These are phyloP conservation scores for Dinothrombium tinctorium DNA, from an alignment of 1,140 invertebrate genomes.

Conservation along the genomic window DNA sequence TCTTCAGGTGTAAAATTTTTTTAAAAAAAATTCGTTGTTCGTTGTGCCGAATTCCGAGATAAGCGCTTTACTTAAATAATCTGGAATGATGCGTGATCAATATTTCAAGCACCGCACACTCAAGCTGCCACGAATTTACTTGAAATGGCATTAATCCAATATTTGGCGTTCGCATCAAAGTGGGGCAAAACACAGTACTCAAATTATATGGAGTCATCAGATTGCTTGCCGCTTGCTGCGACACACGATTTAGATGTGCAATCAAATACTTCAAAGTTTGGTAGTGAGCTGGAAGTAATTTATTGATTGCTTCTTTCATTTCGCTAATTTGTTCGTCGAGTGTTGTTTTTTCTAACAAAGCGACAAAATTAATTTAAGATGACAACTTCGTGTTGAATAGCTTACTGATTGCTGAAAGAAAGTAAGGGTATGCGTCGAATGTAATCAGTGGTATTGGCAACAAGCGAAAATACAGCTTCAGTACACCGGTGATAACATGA, in stretches of 20 bases:
- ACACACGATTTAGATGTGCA: constrained; percentile 46
- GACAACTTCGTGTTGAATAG: constrained; percentile 12
- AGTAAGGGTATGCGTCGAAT: constrained; percentile 51
- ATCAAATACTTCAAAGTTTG: constrained; percentile 58
- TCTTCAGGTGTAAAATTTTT: too few species aligned
- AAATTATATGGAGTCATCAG: constrained; percentile 76
- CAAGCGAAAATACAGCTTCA: constrained; percentile 62
- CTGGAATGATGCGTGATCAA: constrained; percentile 18
- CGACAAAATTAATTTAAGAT: constrained; percentile 2
- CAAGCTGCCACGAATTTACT: constrained; percentile 16
- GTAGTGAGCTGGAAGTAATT: constrained; percentile 43
- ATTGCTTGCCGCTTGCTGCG: constrained; percentile 39
- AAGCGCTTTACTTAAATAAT: constrained; percentile 7
- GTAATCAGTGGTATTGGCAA: constrained; percentile 69
- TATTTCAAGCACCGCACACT: constrained; percentile 19
- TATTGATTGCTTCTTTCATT: constrained; percentile 35
- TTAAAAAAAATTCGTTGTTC: neutral
- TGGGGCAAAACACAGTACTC: constrained; percentile 70
- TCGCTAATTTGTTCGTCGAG: constrained; percentile 30
- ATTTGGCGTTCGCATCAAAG: constrained; percentile 47
- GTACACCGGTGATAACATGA: constrained; percentile 58
- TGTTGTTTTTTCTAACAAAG: constrained; percentile 15
- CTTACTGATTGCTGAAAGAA: constrained; percentile 47
- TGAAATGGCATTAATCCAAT: constrained; percentile 18
- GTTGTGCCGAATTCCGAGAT: too few species aligned